Evolutionary conservation across 37 sponge, comb jelly and placozoan genomes (phyloP).

Genomic region (Hexactinellida sp.): DNA sequence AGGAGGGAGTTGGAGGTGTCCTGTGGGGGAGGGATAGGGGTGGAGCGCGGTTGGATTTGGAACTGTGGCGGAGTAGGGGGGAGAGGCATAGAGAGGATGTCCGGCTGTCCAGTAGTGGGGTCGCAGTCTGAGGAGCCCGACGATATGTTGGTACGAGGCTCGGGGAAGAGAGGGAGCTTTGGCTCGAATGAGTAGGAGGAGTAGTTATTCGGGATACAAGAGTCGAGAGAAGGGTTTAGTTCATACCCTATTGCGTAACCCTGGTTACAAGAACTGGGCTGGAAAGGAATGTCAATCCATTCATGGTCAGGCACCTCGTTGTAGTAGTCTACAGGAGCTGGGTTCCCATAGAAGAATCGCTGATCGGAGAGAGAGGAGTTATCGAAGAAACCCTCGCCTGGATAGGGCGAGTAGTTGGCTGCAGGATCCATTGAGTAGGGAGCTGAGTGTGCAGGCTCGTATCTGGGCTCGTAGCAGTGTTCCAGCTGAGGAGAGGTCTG

Average conservation of each 20-base stretch:
- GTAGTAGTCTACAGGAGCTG: neutral
- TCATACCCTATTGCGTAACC: neutral
- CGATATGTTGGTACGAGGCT: neutral
- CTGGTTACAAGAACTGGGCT: neutral
- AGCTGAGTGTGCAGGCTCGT: neutral
- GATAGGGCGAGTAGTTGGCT: neutral
- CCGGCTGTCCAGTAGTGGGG: slow-evolving; percentile 9
- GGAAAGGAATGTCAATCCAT: slow-evolving; percentile 3
- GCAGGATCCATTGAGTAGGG: neutral
- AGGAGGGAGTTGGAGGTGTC: neutral
- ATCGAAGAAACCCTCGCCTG: neutral
- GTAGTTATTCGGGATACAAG: neutral
- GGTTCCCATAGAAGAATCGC: neutral
- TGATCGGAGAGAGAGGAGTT: neutral
- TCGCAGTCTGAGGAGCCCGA: neutral
- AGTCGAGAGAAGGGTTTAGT: neutral
- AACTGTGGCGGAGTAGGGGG: neutral
- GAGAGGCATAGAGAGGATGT: neutral
- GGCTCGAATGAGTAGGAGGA: neutral
- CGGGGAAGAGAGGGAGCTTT: neutral
- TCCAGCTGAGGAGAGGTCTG: neutral
- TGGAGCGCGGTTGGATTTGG: neutral
- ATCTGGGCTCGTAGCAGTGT: neutral
- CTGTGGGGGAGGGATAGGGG: neutral
- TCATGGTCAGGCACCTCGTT: neutral